These are phyloP conservation scores for Trinorchestia longiramus DNA, from an alignment of 1,140 invertebrate species.

Conservation along the genomic window DNA sequence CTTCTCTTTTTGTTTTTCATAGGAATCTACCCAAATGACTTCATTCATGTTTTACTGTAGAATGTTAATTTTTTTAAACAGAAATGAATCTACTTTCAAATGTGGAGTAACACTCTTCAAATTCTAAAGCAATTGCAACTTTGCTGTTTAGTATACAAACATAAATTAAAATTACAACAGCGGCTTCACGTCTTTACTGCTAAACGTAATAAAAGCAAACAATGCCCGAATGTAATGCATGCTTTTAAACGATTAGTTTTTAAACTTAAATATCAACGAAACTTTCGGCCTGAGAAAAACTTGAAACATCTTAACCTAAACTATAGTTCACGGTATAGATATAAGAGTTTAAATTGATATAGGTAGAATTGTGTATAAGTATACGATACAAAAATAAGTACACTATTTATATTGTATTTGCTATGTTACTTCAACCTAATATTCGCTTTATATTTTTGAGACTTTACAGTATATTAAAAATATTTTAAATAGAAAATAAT, in stretches of 20 bases:
- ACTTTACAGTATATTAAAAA: background rate
- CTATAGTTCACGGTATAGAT: slow-evolving; percentile 34
- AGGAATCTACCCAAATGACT: background rate
- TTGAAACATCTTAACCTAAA: slow-evolving; percentile 23
- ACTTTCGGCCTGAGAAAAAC: background rate
- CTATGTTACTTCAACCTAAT: background rate
- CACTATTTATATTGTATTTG: slow-evolving; percentile 29
- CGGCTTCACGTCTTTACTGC: background rate
- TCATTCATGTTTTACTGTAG: background rate
- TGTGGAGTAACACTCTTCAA: background rate
- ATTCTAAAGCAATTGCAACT: background rate
- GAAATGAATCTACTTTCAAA: background rate
- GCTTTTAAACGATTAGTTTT: background rate
- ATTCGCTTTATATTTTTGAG: slow-evolving; percentile 1
- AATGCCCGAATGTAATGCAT: background rate
- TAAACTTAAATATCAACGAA: background rate
- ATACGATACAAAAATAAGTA: slow-evolving; percentile 50
- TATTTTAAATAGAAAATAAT: slow-evolving; percentile 24
- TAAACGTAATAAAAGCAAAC: background rate
- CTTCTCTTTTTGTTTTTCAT: background rate
- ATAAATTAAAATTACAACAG: background rate
- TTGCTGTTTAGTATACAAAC: background rate
- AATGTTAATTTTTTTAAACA: background rate
- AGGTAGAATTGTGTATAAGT: slow-evolving; percentile 11
- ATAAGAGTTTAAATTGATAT: slow-evolving; percentile 40